Percentiles rank a stretch among this genome's conserved stretches.
These are phyloP conservation scores for Acanthosepion lycidas DNA, from an alignment of 2,888 invertebrate species.

Conservation along the genomic window DNA sequence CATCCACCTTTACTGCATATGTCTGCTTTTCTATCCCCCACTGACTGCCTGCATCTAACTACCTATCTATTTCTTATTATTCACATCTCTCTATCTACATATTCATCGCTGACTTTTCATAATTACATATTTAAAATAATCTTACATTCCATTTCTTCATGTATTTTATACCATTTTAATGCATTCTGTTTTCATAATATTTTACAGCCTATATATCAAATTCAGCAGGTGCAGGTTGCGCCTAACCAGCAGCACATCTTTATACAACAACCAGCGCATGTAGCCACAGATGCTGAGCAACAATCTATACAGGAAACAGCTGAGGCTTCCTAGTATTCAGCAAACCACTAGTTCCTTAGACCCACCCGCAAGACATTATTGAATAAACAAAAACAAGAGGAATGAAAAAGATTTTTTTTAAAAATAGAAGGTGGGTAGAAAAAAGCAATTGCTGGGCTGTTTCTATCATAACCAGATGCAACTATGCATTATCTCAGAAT, in stretches of 20 bases:
- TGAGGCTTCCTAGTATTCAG: constrained; percentile 36
- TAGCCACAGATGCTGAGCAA: constrained; percentile 48
- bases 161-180: constrained; percentile 48
- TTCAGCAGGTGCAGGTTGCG: constrained; percentile 63
- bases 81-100: no score
- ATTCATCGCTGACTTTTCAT: no score
- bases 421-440: not conserved
- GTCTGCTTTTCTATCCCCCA: not conserved
- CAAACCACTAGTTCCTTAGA: not conserved
- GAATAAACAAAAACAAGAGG: not conserved
- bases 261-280: constrained; percentile 53
- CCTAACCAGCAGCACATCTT: constrained; percentile 56
- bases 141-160: not conserved
- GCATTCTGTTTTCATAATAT: constrained; percentile 40
- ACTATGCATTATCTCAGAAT: not conserved
- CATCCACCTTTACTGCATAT: not conserved
- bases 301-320: not conserved
- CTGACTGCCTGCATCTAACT: no score
- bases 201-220: constrained; percentile 64
- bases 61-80: no score
- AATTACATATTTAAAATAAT: no score
- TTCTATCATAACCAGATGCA: not conserved
- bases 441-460: not conserved
- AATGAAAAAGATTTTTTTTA: not conserved
- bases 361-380: not conserved